Evolutionary conservation across 1,140 invertebrate genomes (phyloP).

Genomic region (Calliphora vicina): DNA sequence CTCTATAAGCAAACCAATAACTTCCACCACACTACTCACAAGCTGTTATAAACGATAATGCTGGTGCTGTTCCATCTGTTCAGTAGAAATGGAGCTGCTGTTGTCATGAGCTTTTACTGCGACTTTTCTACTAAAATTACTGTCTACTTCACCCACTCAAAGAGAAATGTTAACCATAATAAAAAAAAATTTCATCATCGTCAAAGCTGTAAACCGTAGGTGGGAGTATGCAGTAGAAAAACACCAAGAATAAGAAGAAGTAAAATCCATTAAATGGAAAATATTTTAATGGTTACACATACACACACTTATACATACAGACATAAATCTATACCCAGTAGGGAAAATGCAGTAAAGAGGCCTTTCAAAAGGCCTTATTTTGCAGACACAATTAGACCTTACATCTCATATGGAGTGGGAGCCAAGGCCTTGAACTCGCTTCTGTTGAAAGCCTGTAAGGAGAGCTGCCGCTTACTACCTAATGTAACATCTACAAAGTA

Average conservation of each 20-base stretch:
- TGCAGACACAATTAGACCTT: no score
- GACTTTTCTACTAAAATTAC: neutral
- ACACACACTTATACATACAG: neutral
- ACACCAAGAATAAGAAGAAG: no score
- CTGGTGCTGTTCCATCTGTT: neutral
- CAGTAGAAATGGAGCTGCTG: neutral
- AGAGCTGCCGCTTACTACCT: no score
- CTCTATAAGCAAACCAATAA: neutral
- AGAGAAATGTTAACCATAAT: neutral
- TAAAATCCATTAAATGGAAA: constrained; percentile 5
- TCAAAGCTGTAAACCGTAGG: neutral
- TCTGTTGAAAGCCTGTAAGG: no score
- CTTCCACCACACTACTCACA: neutral
- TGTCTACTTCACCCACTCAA: neutral
- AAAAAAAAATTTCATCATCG: constrained; percentile 1
- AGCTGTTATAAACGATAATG: neutral
- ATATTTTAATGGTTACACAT: constrained; percentile 4
- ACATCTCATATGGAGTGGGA: no score
- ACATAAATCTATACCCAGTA: neutral
- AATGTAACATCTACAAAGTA: no score
- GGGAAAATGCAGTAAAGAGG: no score
- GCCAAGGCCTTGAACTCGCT: no score
- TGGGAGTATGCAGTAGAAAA: neutral
- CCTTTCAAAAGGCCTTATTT: no score
- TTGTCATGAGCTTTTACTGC: no score